Percentiles rank a stretch among this genome's conserved stretches.
These are phyloP conservation scores for Ctenomys sociabilis DNA, from an alignment of 2,113 vertebrate species.

Conservation along the genomic window DNA sequence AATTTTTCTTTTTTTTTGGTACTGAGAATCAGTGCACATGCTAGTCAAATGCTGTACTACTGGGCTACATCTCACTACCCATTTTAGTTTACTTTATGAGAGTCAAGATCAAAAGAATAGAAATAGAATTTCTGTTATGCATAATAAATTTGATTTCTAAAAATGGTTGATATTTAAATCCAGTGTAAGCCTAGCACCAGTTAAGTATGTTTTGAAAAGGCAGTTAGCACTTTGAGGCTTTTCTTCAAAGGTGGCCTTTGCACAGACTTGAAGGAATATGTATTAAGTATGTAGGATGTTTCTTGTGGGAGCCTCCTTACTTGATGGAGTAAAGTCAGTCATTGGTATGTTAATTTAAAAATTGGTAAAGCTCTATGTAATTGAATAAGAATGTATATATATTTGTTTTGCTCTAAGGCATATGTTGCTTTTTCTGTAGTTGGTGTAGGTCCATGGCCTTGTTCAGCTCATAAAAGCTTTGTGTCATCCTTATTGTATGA, in stretches of 20 bases:
- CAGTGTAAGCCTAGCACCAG: not conserved
- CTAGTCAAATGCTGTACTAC: not conserved
- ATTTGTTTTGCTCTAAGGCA: conserved; percentile 40
- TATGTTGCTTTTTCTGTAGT: conserved; percentile 20
- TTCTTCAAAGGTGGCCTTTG: not conserved
- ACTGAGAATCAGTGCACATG: not conserved
- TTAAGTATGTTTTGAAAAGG: conserved; percentile 39
- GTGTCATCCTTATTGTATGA: not conserved
- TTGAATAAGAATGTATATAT: not conserved
- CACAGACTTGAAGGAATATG: not conserved
- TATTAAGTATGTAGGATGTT: conserved; percentile 12
- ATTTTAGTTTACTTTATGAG: not conserved
- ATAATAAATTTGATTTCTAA: conserved; percentile 30
- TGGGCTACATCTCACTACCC: not conserved
- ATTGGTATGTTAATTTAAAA: conserved; percentile 49
- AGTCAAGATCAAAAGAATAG: conserved; percentile 55
- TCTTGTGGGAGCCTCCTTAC: not conserved
- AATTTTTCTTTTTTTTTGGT: not conserved
- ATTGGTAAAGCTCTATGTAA: not conserved
- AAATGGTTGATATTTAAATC: conserved; percentile 36
- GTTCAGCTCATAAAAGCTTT: conserved; percentile 30
- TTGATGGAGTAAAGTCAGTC: conserved; percentile 22
- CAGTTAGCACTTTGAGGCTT: not conserved
- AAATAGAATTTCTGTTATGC: conserved; percentile 13
- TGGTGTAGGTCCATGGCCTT: not conserved